Evolutionary conservation across 2,113 vertebrate species (phyloP).

Genomic region (Tursiops truncatus): DNA sequence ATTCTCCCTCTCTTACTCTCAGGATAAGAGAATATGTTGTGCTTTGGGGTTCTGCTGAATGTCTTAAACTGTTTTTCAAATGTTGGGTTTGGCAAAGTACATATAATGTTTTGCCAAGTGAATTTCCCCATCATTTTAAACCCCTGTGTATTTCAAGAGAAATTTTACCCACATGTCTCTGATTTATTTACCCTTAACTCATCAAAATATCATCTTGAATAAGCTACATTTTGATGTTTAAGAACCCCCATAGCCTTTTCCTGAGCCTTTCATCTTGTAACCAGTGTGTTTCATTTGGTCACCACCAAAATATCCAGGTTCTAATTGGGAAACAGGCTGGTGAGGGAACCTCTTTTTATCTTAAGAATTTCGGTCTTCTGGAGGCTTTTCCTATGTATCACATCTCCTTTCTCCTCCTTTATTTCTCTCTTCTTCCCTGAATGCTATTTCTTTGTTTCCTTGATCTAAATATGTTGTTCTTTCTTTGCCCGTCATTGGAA

Average conservation of each 20-base stretch:
- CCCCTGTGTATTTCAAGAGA: conserved; percentile 37
- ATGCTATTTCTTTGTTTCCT: neutral
- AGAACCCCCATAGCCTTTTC: neutral
- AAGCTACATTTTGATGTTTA: conserved; percentile 27
- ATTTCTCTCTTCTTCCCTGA: neutral
- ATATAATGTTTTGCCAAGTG: conserved; percentile 19
- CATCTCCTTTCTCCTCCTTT: neutral
- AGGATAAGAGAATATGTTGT: neutral
- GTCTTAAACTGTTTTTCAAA: conserved; percentile 28
- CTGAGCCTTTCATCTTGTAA: conserved; percentile 5
- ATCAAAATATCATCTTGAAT: conserved; percentile 58
- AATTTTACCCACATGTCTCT: conserved; percentile 44
- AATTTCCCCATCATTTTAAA: conserved; percentile 13
- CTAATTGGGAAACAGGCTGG: neutral
- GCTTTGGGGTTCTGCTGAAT: conserved; percentile 1
- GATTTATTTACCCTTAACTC: conserved; percentile 56
- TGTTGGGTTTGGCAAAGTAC: conserved; percentile 34
- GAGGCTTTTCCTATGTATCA: neutral
- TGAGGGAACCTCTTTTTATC: neutral
- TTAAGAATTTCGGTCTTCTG: neutral
- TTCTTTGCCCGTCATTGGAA: neutral
- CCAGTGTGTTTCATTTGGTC: neutral
- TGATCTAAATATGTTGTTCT: neutral
- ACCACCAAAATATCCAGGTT: neutral
- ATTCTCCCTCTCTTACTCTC: neutral